phyloP scores from a whole-genome alignment of 2,888 invertebrate genomes.

The Sisyra nigra region DNA sequence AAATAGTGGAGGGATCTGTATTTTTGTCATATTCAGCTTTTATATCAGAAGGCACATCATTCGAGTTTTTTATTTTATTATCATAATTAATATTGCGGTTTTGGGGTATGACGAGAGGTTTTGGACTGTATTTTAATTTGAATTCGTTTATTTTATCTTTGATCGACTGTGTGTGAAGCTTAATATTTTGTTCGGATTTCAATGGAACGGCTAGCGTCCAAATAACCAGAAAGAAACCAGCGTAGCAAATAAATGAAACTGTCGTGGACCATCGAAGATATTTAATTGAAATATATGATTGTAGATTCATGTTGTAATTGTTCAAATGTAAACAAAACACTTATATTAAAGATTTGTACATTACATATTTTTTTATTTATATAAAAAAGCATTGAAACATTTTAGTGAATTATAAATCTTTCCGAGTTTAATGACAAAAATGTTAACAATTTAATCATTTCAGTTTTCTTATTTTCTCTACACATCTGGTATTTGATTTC shows the following conservation, averaged over 20 bases:
- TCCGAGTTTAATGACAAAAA: background rate
- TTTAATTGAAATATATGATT: conserved; percentile 10
- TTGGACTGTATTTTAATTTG: conserved; percentile 5
- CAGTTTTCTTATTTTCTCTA: background rate
- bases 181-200: conserved; percentile 19
- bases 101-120: conserved; percentile 7
- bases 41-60: conserved; percentile 29
- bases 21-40: conserved; percentile 23
- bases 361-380: background rate
- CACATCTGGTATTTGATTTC: conserved; percentile 2
- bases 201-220: conserved; percentile 32
- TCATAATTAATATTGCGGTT: conserved; percentile 9
- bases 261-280: conserved; percentile 34
- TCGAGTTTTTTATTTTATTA: conserved; percentile 25
- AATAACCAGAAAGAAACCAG: conserved; percentile 34
- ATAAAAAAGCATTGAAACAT: background rate
- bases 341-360: background rate
- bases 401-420: background rate
- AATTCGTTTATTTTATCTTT: conserved; percentile 3
- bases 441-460: background rate
- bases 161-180: conserved; percentile 12
- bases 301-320: background rate
- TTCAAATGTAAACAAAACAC: background rate
- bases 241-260: conserved; percentile 35
- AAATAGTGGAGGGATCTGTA: conserved; percentile 22